Base-by-base conservation (phyloP, 2,888 invertebrate genomes). In the Hyposoter dolosus region DNA sequence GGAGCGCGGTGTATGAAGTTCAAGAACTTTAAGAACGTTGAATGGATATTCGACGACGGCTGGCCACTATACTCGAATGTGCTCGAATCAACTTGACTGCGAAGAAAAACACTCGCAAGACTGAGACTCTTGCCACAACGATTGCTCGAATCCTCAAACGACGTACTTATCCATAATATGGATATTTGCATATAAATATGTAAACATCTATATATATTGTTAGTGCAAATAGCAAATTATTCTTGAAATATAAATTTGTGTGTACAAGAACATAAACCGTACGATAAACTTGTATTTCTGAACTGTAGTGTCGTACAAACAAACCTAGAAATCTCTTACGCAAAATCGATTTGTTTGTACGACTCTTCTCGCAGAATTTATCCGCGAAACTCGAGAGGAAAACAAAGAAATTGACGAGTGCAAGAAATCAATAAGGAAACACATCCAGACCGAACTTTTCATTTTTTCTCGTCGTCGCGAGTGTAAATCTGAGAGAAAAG, bases 71-170 rank as follows among this genome's bases (percentile, higher is more conserved):
- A 77, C 77, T 76, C 60, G 76, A 47, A 45, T 72, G 43, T 12
- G 28, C 81, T 84, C 66, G 63, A 77, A 84, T 72, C 84, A 76
- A 81, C 81, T 81, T 66, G 23, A 35, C 74, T 66, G 12, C 45
- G 75, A 50, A 77, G 72, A 77, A 76, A 77, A 81, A 85, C 85
- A 78, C 84, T 74, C 63, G 82, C 56, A 72, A 60, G 50, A 47
- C 53, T 50, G 65, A 77, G 50, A 68, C 68, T n/a, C 77, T 35
- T 66, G 77, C 40, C 35, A 28, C 74, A 60, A 77, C 82, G 74
- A 82, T 82, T 85, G 78, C 82, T 69, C 82, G 66, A 50, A 66
- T 77, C 53, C 76, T 80, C 69, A 56, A 84, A 84, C 84, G 50
- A 65, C 74, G 60, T 68, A 35, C 53, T 65, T 56, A 28, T 43